Percentiles rank a stretch among this genome's conserved stretches.
These are phyloP conservation scores for Trachymyrmex cornetzi DNA, from an alignment of 1,140 invertebrate species.

Conservation along the genomic window DNA sequence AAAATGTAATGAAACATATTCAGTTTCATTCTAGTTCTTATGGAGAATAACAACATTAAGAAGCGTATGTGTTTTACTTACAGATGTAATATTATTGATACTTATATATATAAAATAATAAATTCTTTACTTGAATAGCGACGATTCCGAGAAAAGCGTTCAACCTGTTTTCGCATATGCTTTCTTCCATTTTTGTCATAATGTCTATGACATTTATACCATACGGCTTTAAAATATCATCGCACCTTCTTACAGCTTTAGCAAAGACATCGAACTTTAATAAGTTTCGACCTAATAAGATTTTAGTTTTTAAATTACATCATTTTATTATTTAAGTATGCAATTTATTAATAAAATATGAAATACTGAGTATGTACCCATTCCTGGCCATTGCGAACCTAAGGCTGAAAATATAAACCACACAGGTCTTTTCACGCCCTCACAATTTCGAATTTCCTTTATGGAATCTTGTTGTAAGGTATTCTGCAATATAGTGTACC, in stretches of 20 bases:
- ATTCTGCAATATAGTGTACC: too few relatives aligned
- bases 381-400: too few relatives aligned
- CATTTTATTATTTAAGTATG: neutral
- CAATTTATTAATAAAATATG: conserved; percentile 72
- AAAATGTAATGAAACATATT: too few relatives aligned
- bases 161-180: neutral
- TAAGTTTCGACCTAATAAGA: neutral
- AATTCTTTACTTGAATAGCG: neutral
- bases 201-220: conserved; percentile 72
- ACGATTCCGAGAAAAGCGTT: neutral
- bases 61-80: too few relatives aligned
- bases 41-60: too few relatives aligned
- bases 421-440: too few relatives aligned
- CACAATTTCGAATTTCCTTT: too few relatives aligned
- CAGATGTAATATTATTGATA: too few relatives aligned
- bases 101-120: too few relatives aligned
- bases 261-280: conserved; percentile 84
- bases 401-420: too few relatives aligned
- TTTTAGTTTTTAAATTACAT: neutral
- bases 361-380: neutral
- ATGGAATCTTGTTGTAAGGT: too few relatives aligned
- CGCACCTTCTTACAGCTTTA: conserved; percentile 91
- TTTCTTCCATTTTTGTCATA: neutral
- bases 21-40: too few relatives aligned
- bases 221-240: conserved; percentile 94